Evolutionary conservation across 1,140 invertebrate species (phyloP), one percentile per base, ranked within the genome.

Genomic region (Anthonomus grandis): DNA sequence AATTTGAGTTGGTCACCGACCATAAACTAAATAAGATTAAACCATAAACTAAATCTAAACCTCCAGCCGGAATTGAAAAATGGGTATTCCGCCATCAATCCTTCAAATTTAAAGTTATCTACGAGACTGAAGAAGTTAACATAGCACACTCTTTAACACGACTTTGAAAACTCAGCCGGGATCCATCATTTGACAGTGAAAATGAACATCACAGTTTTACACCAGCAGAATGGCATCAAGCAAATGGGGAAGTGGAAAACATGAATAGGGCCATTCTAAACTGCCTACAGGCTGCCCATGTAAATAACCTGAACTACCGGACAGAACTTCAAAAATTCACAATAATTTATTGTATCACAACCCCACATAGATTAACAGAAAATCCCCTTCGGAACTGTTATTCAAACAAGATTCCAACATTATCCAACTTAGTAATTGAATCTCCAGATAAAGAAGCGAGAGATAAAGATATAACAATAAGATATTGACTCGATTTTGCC

Each of bases 141-240:
- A 72, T 74, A 23, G 68, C 72, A 5, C 72, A 74, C 57, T 37
- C 67, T 12, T 41, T 74, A 25, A 75, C 73, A 19, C 34, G 70
- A 22, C 47, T 71, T 17, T 5, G 15, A 39, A 12, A 39, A 15
- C 9, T 15, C 17, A 12, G 37, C 9, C 17, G 37, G 37, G 37
- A 13, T 15, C 37, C 5, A 5, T 39, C 5, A 5, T 39, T 31
- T 44, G 8, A 45, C 17, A 68, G 73, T 55, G 66, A 67, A 56
- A 65, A 60, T 1, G 31, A 21, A 18, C 37, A 8, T 59, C 57
- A 25, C n/a, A 54, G 27, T 55, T 60, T 41, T 25, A 67, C 66
- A 5, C 49, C 57, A 5, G 65, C 66, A 0, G 68, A 65, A 56
- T 70, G 66, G 62, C 67, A 71, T 2, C 67, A 70, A 53, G 53